phyloP scores from a whole-genome alignment of 1,140 invertebrate genomes.

The Linepithema humile region DNA sequence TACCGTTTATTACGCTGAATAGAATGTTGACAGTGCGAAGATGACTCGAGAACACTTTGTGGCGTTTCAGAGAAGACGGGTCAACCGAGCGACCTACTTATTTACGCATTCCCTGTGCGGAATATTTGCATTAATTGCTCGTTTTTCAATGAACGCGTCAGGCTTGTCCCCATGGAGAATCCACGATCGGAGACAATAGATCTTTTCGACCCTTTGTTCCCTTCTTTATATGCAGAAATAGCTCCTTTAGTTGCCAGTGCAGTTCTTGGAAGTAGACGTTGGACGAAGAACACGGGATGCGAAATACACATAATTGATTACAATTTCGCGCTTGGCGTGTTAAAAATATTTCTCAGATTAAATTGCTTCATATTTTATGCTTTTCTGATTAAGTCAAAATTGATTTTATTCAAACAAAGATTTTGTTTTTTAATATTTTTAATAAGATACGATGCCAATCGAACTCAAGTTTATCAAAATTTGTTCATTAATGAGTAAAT shows the following conservation, averaged over 20 bases:
- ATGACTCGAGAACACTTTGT: neutral
- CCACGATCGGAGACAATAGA: conserved; percentile 16
- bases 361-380: neutral
- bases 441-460: neutral
- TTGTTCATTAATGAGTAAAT: neutral
- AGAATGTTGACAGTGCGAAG: neutral
- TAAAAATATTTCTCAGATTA: neutral
- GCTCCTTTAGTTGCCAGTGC: conserved; percentile 8
- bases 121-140: conserved; percentile 59
- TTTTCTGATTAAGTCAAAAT: no score
- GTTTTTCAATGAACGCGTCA: conserved; percentile 38
- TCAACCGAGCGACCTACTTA: conserved; percentile 50
- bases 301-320: conserved; percentile 10
- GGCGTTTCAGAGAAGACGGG: conserved; percentile 13
- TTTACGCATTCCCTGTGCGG: conserved; percentile 6
- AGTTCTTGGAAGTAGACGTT: conserved; percentile 20
- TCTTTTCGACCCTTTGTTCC: conserved; percentile 6
- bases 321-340: conserved; percentile 7
- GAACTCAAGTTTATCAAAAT: neutral
- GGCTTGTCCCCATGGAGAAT: neutral
- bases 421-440: neutral
- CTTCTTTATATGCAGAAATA: neutral
- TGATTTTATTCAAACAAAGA: neutral
- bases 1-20: conserved; percentile 4
- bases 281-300: neutral